Base-by-base conservation (phyloP, 2,888 invertebrate genomes). In the Dendrolimus houi region DNA sequence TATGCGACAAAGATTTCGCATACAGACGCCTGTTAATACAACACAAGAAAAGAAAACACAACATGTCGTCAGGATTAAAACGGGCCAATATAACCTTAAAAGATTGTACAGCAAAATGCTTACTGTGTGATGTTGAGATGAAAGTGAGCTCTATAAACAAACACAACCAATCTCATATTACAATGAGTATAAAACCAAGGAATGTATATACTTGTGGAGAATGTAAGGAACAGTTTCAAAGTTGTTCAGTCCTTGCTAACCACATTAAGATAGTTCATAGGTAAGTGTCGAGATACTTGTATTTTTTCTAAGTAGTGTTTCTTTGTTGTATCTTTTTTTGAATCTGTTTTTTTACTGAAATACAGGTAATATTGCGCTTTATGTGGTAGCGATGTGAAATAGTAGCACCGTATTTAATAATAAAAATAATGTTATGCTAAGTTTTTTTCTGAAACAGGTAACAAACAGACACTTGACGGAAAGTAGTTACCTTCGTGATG, bases 1-100 rank as follows among this genome's bases (percentile, higher is more conserved):
- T 91, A 56, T 91, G 91, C 64, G 90, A 90, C 66, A 91, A 91
- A 63, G 77, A 80, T 62, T 91, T 91, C 72, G 87, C 89, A 0
- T 90, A 89, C 68, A 83, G 79, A 57, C 79, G 86, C 2, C 64
- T 87, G 1, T 72, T 91, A 1, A 63, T 84, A 0, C 87, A 87
- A 8, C 91, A 91, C 65, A 90, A 87, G 65, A 74, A 78, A 41
- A 87, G 85, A 1, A 91, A 90, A 61, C 91, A 91, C 63, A 81
- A 85, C 60, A 84, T 87, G 79, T 77, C 83, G 54, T 82, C 90
- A 0, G 88, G 89, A 1, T 77, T 77, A 52, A 89, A 88, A 62
- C 75, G 88, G 10, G 85, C 90, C 29, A 85, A 82, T 62, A 79
- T 89, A 55, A 81, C 76, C 58, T 75, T 90, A 17, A 90, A 90